Percentiles rank a stretch among this genome's conserved stretches.
Conservation (phyloP, 2,888 invertebrate genomes). For the Arge pagana region DNA sequence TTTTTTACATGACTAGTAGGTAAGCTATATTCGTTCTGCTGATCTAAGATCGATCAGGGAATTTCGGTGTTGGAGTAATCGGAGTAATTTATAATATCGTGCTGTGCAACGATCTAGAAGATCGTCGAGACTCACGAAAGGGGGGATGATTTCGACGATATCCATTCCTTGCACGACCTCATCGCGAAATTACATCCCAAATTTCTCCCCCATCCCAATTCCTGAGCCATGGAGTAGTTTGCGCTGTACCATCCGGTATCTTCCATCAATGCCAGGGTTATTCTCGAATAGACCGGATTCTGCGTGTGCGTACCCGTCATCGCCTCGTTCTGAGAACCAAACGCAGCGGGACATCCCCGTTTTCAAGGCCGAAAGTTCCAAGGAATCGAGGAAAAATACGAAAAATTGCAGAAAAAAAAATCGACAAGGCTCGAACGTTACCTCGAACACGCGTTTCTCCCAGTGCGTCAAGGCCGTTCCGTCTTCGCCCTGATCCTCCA, state of each 20-base stretch:
- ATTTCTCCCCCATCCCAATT: constrained; percentile 86
- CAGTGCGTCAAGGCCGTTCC: constrained; percentile 97
- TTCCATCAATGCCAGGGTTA: constrained; percentile 95
- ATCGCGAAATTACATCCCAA: constrained; percentile 94
- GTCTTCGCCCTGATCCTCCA: constrained; percentile 98
- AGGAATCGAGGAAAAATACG: not conserved
- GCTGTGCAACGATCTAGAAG: not conserved
- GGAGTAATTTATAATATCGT: no score
- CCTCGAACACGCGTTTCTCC: constrained; percentile 98
- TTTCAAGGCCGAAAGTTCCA: not conserved
- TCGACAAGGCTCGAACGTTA: constrained; percentile 52
- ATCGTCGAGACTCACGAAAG: constrained; percentile 42
- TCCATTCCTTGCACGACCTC: constrained; percentile 97
- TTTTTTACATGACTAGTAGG: no score
- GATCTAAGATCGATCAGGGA: no score
- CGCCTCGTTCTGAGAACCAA: constrained; percentile 81
- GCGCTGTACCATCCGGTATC: constrained; percentile 97
- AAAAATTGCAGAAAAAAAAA: constrained; percentile 29
- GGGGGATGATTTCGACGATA: constrained; percentile 69
- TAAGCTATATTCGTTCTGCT: no score
- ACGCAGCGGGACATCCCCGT: not conserved
- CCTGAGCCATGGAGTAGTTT: constrained; percentile 85
- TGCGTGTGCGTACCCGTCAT: constrained; percentile 99
- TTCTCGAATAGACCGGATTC: constrained; percentile 93
- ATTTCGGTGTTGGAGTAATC: no score